Conservation (phyloP, 2,113 vertebrate species). For the Anas platyrhynchos region DNA sequence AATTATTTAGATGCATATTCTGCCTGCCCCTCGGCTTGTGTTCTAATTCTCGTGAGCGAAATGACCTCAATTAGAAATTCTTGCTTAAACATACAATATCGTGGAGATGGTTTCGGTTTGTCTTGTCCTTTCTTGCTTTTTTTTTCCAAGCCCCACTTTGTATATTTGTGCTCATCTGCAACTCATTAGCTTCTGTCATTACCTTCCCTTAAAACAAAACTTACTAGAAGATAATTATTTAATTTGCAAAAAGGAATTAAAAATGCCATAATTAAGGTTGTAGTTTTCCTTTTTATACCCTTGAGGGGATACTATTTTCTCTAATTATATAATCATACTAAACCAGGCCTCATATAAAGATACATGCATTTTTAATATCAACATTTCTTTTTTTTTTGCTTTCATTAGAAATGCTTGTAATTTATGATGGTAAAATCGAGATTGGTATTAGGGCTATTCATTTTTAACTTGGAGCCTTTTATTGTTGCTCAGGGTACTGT, state of each 20-base stretch:
- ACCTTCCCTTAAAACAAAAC: conserved; percentile 39
- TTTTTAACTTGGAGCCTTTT: not conserved
- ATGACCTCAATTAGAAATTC: conserved; percentile 70
- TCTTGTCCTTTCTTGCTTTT: conserved; percentile 12
- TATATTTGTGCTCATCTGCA: not conserved
- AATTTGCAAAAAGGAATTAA: not conserved
- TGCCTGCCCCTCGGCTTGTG: conserved; percentile 29
- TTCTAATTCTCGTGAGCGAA: conserved; percentile 43
- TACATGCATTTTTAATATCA: not conserved
- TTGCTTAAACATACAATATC: conserved; percentile 48
- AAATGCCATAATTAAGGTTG: conserved; percentile 24
- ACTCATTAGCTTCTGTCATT: conserved; percentile 37
- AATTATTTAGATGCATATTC: conserved; percentile 65
- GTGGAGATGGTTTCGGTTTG: not conserved
- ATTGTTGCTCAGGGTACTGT: not conserved
- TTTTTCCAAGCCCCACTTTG: conserved; percentile 18
- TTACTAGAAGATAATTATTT: conserved; percentile 21
- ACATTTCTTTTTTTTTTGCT: not conserved
- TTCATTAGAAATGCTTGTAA: conserved; percentile 6
- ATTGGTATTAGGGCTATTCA: not conserved
- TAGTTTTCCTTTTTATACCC: conserved; percentile 6
- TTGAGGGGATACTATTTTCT: not conserved
- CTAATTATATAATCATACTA: conserved; percentile 25
- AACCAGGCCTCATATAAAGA: not conserved
- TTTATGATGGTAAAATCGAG: not conserved